Evolutionary conservation across 1,140 invertebrate genomes (phyloP), one percentile per base, ranked within the genome.

Genomic region (Philotrypesis tridentata): DNA sequence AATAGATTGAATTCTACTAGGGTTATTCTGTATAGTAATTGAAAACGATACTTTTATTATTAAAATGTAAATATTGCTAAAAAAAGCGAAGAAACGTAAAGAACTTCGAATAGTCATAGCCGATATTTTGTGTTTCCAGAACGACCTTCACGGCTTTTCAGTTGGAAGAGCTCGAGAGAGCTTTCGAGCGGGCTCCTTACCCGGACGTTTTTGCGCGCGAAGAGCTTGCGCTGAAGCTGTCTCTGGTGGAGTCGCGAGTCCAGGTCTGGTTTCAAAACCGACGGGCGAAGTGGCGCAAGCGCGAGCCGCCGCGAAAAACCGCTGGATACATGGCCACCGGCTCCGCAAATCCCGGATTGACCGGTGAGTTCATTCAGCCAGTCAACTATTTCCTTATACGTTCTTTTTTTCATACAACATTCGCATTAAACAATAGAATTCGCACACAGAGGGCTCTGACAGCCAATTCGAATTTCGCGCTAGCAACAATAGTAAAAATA

Each of bases 91-190:
- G 33, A 37, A 37, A 37, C 3, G 9, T 37, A 37, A 37, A 5
- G 9, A 37, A 37, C 3, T 37, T 5, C 9, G 33, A n/a, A 43
- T 43, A 43, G 12, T 11, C 7, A 55, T 21, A 55, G 17, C 21
- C 40, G 0, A 43, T 17, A 43, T 84, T 72, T 79, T 55, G 71
- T 82, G 80, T 84, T 85, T 93, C 1, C 91, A 98, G 98, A 91
- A 99, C 98, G 0, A 99, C 98, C 0, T 99, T 99, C 88, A 99
- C 98, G 0, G 96, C 97, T 0, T 98, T 97, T 88, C 98, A 99
- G 89, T 92, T 99, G 63, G 98, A 99, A 88, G 97, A 99, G 88
- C 91, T 99, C 86, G 98, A 99, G 88, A 92, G 97, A 21, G 97
- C 98, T 0, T 99, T 99, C 86, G 97, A 99, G 87, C 93, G 97